Evolutionary conservation across 2,888 invertebrate genomes (phyloP), one percentile per base, ranked within the genome.

Genomic region (Pristionchus japonicus): DNA sequence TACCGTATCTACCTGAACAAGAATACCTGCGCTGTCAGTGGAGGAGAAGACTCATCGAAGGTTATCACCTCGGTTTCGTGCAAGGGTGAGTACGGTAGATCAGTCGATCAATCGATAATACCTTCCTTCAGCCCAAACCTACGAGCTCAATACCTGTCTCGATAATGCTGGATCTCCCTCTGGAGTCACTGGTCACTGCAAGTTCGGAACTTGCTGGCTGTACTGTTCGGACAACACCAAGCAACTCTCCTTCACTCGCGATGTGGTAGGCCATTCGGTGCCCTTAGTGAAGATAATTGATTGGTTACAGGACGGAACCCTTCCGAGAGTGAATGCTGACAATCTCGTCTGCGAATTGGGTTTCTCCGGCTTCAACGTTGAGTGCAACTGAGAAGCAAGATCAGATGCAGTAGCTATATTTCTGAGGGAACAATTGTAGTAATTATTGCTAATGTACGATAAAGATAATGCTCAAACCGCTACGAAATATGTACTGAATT

Each of bases 201-300:
- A 77, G n/a, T 77, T 77, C 77, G 77, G 77, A 43, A 43, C 43
- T n/a, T 77, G 77, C 77, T 77, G 77, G 77, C 43, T 77, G n/a
- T 77, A 77, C 77, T 77, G 77, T 77, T 20, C 23, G 43, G 47
- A 77, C 17, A 77, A 43, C 77, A 77, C 43, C n/a, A 27, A 77
- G 27, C 77, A 77, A 77, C 77, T 77, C 47, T 77, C 77, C 7
- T 77, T 43, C 77, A 40, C n/a, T 9, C 23, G n/a, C 27, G 77
- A n/a, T 37, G 1, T 37, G 6, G 70, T 70, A 17, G 37, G 70
- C 37, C 70, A 23, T 57, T 57, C n/a, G n/a, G n/a, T n/a, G n/a
- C n/a, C n/a, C n/a, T n/a, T n/a, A n/a, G n/a, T 64, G 37, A 64
- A 64, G 20, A 23, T n/a, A 1, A 77, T 43, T 43, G n/a, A 6